A percentile compares a stretch with the other conserved stretches of the same genome.
phyloP scores from a whole-genome alignment of 2,888 invertebrate genomes.

The Melieria omissa region DNA sequence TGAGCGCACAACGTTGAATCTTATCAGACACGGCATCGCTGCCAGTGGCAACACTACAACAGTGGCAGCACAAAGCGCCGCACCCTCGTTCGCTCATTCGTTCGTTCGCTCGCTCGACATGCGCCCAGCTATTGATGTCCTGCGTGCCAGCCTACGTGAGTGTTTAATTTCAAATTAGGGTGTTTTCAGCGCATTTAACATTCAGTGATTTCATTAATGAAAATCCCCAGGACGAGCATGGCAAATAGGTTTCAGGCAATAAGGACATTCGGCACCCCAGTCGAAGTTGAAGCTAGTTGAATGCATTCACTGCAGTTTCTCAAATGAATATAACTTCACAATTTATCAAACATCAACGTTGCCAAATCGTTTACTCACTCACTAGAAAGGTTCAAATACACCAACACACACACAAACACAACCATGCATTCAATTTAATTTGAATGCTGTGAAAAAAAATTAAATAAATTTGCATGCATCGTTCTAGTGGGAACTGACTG shows the following conservation, averaged over 20 bases:
- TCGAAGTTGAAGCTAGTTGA: too few species aligned
- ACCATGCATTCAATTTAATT: slow-evolving; percentile 26
- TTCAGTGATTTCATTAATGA: slow-evolving; percentile 30
- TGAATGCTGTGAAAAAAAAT: slow-evolving; percentile 6
- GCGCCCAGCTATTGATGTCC: not conserved
- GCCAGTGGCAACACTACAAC: slow-evolving; percentile 23
- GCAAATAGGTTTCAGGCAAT: too few species aligned
- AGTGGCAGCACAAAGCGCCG: not conserved
- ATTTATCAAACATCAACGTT: too few species aligned
- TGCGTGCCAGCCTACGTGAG: not conserved
- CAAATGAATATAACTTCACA: too few species aligned
- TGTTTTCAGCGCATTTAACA: slow-evolving; percentile 21
- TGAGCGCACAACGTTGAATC: not conserved
- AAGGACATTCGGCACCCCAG: too few species aligned
- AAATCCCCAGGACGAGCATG: too few species aligned
- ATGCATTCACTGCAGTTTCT: too few species aligned
- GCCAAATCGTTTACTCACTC: too few species aligned
- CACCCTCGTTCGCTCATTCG: not conserved
- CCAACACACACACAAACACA: not conserved
- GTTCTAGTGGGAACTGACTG: not conserved
- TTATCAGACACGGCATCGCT: slow-evolving; percentile 23
- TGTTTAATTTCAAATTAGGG: slow-evolving; percentile 25
- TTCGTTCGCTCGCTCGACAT: not conserved
- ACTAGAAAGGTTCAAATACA: too few species aligned
- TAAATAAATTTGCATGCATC: slow-evolving; percentile 23